Evolutionary conservation across 2,797 vertebrate species (phyloP).

Genomic region (Parambassis ranga): DNA sequence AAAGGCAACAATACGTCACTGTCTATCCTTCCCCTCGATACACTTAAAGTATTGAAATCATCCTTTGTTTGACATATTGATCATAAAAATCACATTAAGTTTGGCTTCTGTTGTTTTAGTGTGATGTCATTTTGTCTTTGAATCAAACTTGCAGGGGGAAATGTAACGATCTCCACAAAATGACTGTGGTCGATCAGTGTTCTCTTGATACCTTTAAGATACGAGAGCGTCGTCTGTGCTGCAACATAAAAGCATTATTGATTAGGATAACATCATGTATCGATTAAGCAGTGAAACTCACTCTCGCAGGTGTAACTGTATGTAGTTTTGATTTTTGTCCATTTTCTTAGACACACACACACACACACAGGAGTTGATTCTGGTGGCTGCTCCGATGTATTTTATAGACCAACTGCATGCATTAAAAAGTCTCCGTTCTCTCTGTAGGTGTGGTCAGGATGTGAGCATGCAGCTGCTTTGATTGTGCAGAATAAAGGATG

Average conservation of each 20-base stretch:
- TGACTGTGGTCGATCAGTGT: constrained; percentile 17
- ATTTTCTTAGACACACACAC: neutral
- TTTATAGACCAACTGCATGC: neutral
- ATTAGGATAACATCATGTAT: constrained; percentile 31
- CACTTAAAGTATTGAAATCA: too few relatives aligned
- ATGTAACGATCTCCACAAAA: constrained; percentile 23
- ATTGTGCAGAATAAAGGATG: constrained; percentile 38
- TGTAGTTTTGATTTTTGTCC: neutral
- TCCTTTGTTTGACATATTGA: too few relatives aligned
- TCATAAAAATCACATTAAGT: constrained; percentile 1
- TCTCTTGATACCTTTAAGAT: constrained; percentile 16
- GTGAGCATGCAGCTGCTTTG: constrained; percentile 19
- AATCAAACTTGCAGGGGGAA: constrained; percentile 2
- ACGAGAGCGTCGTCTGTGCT: constrained; percentile 27
- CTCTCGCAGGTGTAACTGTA: neutral
- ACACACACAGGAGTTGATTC: neutral
- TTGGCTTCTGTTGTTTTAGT: constrained; percentile 2
- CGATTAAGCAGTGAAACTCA: neutral
- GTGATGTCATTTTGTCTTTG: constrained; percentile 11
- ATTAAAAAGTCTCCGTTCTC: neutral
- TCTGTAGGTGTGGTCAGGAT: constrained; percentile 1
- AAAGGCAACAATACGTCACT: too few relatives aligned
- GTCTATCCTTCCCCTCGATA: neutral
- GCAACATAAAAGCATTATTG: constrained; percentile 32
- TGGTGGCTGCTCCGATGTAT: too few relatives aligned